Conservation (phyloP, 2,113 vertebrate genomes). For the Strigops habroptila region DNA sequence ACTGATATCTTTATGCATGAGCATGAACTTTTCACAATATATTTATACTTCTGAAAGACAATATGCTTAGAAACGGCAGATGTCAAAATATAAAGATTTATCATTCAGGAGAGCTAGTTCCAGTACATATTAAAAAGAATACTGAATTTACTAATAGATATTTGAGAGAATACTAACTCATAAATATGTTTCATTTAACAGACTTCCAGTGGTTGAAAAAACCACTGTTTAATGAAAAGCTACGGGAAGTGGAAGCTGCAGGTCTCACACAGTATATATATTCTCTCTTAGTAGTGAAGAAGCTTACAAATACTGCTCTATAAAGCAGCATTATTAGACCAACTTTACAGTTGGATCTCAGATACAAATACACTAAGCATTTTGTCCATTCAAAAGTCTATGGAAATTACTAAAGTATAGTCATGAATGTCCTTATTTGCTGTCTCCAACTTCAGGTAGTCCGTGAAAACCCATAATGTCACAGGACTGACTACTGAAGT, state of each 20-base stretch:
- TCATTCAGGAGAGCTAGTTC: not conserved
- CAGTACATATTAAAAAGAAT: not conserved
- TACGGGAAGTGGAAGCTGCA: not conserved
- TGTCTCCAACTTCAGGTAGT: not conserved
- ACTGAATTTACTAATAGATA: not conserved
- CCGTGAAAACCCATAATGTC: not conserved
- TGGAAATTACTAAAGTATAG: not conserved
- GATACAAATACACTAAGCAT: not conserved
- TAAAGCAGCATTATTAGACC: not conserved
- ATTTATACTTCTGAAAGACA: not conserved
- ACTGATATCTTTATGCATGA: not conserved
- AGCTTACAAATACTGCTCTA: not conserved
- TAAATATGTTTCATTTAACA: not conserved
- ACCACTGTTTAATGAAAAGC: not conserved
- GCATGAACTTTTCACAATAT: not conserved
- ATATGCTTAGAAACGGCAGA: not conserved
- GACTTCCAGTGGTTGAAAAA: not conserved
- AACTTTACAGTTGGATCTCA: not conserved
- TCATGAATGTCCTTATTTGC: not conserved
- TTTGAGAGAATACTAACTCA: not conserved
- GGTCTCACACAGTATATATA: not conserved
- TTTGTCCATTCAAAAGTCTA: not conserved
- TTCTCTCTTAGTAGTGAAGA: not conserved
- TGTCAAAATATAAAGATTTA: not conserved
- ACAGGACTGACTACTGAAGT: not conserved